These are phyloP conservation scores for Neomonachus schauinslandi DNA, from an alignment of 2,113 vertebrate species.

Conservation along the genomic window DNA sequence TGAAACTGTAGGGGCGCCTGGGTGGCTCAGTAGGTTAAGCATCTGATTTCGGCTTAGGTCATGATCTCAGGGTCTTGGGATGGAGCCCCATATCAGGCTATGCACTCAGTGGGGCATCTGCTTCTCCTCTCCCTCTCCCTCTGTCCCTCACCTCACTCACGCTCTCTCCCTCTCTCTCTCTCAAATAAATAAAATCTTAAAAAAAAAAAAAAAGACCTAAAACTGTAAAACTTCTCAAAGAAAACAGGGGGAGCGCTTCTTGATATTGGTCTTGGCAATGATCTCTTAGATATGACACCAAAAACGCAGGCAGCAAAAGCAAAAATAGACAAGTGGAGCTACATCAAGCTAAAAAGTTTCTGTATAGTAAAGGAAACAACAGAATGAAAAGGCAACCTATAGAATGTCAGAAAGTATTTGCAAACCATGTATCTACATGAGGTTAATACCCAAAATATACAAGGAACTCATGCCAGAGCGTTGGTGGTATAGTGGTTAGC, in stretches of 20 bases:
- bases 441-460: neutral
- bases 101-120: neutral
- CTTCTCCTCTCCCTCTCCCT: neutral
- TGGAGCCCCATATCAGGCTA: neutral
- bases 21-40: neutral
- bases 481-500: no score
- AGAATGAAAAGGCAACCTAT: neutral
- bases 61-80: neutral
- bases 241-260: neutral
- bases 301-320: neutral
- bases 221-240: neutral
- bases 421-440: neutral
- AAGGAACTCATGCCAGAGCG: neutral
- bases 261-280: neutral
- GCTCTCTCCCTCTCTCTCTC: neutral
- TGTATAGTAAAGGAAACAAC: neutral
- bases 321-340: neutral
- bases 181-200: neutral
- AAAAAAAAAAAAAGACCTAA: neutral
- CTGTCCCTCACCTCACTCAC: neutral
- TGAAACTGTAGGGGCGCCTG: no score
- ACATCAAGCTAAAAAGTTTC: neutral
- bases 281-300: neutral
- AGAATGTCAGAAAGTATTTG: neutral
- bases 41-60: neutral